These are phyloP conservation scores for Macrophya alboannulata DNA, from an alignment of 2,888 invertebrate genomes.

Conservation along the genomic window DNA sequence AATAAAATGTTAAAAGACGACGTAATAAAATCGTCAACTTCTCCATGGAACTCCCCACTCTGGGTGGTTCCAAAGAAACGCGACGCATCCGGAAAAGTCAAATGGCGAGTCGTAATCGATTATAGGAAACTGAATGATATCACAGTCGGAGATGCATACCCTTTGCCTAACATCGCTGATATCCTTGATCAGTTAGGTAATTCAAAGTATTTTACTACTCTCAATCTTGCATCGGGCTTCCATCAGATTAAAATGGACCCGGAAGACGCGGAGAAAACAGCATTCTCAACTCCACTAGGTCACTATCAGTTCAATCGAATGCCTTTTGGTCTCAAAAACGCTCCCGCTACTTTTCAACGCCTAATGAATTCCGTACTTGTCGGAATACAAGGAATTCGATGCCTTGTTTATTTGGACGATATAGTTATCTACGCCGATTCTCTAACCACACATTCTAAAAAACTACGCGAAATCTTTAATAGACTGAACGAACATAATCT, in stretches of 20 bases:
- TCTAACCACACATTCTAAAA: slow-evolving; percentile 65
- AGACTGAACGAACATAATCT: slow-evolving; percentile 65
- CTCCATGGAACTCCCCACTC: slow-evolving; percentile 50
- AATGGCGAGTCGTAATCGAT: slow-evolving; percentile 60
- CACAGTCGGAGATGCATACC: slow-evolving; percentile 59
- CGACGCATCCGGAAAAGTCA: slow-evolving; percentile 52
- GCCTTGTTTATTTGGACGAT: slow-evolving; percentile 76
- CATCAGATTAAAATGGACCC: slow-evolving; percentile 70
- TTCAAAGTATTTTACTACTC: slow-evolving; percentile 67
- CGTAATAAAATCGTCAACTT: slow-evolving; percentile 47
- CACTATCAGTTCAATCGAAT: slow-evolving; percentile 67
- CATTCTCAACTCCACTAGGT: slow-evolving; percentile 65
- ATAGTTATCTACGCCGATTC: slow-evolving; percentile 69
- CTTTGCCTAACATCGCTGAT: slow-evolving; percentile 62
- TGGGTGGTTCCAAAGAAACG: slow-evolving; percentile 60
- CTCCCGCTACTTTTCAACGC: slow-evolving; percentile 69
- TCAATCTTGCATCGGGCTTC: slow-evolving; percentile 70
- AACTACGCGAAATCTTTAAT: slow-evolving; percentile 65
- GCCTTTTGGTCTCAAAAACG: slow-evolving; percentile 67
- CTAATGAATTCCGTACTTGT: slow-evolving; percentile 70
- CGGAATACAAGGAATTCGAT: slow-evolving; percentile 66
- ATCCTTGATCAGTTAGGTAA: slow-evolving; percentile 68
- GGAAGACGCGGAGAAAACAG: slow-evolving; percentile 64
- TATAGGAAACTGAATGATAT: slow-evolving; percentile 58
- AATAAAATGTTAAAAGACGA: slow-evolving; percentile 48